Evolutionary conservation across 2,797 vertebrate genomes (phyloP).

Genomic region (Rhinoraja longicauda): DNA sequence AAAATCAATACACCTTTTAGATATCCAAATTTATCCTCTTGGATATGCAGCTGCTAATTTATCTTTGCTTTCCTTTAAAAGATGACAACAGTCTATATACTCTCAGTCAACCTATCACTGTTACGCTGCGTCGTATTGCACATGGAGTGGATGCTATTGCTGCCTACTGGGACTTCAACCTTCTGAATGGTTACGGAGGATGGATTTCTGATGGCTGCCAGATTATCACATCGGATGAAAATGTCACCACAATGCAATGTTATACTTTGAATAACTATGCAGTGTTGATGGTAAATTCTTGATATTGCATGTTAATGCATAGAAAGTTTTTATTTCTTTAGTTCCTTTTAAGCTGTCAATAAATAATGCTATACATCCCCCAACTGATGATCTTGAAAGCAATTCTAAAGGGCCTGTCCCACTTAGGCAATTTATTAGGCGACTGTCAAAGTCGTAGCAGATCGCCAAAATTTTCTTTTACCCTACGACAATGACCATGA

Average conservation of each 20-base stretch:
- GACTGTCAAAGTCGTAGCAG: too few relatives aligned
- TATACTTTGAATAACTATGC: constrained; percentile 85
- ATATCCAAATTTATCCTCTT: neutral
- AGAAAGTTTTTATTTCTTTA: neutral
- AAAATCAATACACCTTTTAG: neutral
- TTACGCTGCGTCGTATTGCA: constrained; percentile 77
- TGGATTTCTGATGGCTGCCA: constrained; percentile 86
- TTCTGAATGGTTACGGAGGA: constrained; percentile 79
- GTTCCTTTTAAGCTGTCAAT: neutral
- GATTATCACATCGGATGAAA: constrained; percentile 79
- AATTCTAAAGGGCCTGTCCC: too few relatives aligned
- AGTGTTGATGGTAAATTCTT: constrained; percentile 78
- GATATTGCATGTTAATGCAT: neutral
- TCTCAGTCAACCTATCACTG: constrained; percentile 70
- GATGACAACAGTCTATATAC: constrained; percentile 65
- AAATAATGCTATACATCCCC: neutral
- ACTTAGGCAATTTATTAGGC: too few relatives aligned
- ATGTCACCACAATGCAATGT: constrained; percentile 87
- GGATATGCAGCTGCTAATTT: neutral
- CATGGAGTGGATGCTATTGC: constrained; percentile 80
- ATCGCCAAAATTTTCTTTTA: too few relatives aligned
- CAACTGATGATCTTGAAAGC: neutral
- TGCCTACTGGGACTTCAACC: constrained; percentile 82
- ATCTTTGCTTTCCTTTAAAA: constrained; percentile 48
- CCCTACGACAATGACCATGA: too few relatives aligned